Conservation (phyloP, 1,140 invertebrate genomes). For the Neodiprion virginianus region DNA sequence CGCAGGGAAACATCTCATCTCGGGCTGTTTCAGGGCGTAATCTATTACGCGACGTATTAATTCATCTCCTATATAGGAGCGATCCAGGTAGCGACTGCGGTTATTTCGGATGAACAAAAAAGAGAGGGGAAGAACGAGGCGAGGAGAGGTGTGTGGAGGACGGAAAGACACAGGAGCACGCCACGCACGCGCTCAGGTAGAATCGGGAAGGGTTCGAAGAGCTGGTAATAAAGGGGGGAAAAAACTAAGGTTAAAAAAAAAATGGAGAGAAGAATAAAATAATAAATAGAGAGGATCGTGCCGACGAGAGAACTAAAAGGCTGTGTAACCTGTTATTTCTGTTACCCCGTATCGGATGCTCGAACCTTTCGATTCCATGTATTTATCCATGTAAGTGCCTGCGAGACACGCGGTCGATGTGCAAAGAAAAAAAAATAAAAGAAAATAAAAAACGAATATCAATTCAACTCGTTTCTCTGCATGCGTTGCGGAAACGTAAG, state of each 20-base stretch:
- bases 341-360: not conserved
- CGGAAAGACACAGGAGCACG: not conserved
- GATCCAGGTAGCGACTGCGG: not conserved
- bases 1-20: not conserved
- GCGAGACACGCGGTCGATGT: too few relatives aligned
- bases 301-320: not conserved
- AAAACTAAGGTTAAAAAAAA: not conserved
- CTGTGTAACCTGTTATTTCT: slow-evolving; percentile 5
- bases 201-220: slow-evolving; percentile 1
- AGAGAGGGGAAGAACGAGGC: not conserved
- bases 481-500: too few relatives aligned
- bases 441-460: too few relatives aligned
- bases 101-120: not conserved
- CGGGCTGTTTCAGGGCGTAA: not conserved
- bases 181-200: slow-evolving; percentile 6
- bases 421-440: too few relatives aligned
- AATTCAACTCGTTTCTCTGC: too few relatives aligned
- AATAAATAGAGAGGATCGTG: not conserved
- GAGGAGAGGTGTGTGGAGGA: not conserved
- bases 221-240: not conserved
- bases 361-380: not conserved
- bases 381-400: not conserved
- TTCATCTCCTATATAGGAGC: not conserved
- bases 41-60: slow-evolving; percentile 4
- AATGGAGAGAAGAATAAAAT: not conserved